Conservation (phyloP, 1,140 invertebrate species). For the Anagrus nilaparvatae region DNA sequence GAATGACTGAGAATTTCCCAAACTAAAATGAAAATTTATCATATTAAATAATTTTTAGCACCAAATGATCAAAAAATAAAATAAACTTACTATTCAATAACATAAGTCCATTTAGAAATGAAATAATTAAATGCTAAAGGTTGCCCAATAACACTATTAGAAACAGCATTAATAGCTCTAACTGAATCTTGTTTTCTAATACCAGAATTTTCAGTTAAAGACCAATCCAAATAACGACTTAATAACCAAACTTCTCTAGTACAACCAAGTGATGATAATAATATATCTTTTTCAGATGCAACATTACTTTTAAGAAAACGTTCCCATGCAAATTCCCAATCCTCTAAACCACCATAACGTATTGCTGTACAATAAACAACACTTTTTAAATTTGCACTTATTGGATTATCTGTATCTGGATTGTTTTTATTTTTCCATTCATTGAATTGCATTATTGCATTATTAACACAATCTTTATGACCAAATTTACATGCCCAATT, state of each 20-base stretch:
- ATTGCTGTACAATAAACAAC: constrained; percentile 80
- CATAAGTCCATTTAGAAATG: constrained; percentile 57
- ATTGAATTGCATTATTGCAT: constrained; percentile 56
- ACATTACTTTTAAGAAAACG: constrained; percentile 62
- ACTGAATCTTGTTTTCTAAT: constrained; percentile 72
- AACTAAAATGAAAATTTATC: too few species aligned
- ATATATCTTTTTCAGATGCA: constrained; percentile 62
- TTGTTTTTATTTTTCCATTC: constrained; percentile 58
- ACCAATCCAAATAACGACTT: constrained; percentile 62
- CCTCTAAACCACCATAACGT: constrained; percentile 60
- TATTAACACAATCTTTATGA: constrained; percentile 57
- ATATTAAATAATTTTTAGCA: too few species aligned
- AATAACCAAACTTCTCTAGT: constrained; percentile 66
- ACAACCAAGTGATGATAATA: constrained; percentile 70
- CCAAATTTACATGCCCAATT: constrained; percentile 59
- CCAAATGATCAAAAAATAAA: too few species aligned
- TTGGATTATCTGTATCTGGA: constrained; percentile 65
- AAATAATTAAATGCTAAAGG: constrained; percentile 65
- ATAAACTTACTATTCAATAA: constrained; percentile 59
- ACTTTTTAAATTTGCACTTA: constrained; percentile 68
- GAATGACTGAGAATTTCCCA: too few species aligned
- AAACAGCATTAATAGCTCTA: constrained; percentile 61
- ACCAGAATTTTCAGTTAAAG: constrained; percentile 56
- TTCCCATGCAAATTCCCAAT: constrained; percentile 80
- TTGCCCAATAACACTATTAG: constrained; percentile 60